phyloP scores from a whole-genome alignment of 1,140 invertebrate species.

The Liolophura sinensis region DNA sequence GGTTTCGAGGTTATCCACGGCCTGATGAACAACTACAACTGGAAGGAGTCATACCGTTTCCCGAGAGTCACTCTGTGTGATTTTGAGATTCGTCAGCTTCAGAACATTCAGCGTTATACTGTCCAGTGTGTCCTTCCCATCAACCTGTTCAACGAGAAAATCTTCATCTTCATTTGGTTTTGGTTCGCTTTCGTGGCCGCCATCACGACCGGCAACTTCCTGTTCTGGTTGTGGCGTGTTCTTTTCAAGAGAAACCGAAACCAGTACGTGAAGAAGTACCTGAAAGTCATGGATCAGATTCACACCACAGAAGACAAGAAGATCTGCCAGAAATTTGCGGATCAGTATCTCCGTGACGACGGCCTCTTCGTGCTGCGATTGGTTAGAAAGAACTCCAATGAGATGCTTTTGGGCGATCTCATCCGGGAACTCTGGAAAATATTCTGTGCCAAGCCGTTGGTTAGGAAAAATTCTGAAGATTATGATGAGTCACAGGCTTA shows the following conservation, averaged over 20 bases:
- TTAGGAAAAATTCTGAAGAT: slow-evolving; percentile 33
- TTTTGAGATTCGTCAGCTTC: slow-evolving; percentile 60
- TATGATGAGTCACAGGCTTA: slow-evolving; percentile 26
- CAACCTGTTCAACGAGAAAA: slow-evolving; percentile 66
- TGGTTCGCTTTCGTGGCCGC: slow-evolving; percentile 52
- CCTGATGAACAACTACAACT: slow-evolving; percentile 55
- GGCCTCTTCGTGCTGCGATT: slow-evolving; percentile 53
- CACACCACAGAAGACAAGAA: slow-evolving; percentile 42
- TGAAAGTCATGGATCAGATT: slow-evolving; percentile 43
- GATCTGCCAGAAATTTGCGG: slow-evolving; percentile 42
- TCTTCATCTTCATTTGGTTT: slow-evolving; percentile 59
- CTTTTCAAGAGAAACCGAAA: slow-evolving; percentile 41
- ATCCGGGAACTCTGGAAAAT: slow-evolving; percentile 48
- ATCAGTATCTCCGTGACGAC: slow-evolving; percentile 54
- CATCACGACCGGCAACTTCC: slow-evolving; percentile 42
- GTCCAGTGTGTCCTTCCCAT: slow-evolving; percentile 64
- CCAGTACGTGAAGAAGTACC: slow-evolving; percentile 51
- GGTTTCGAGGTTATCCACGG: slow-evolving; percentile 59
- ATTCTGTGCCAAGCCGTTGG: slow-evolving; percentile 45
- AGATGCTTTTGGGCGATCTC: slow-evolving; percentile 52
- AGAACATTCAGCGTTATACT: slow-evolving; percentile 49
- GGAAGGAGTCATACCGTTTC: slow-evolving; percentile 51
- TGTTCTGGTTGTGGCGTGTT: slow-evolving; percentile 47
- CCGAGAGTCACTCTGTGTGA: slow-evolving; percentile 63
- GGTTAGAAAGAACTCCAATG: slow-evolving; percentile 52